phyloP scores from a whole-genome alignment of 2,797 vertebrate species.

The Phaenicophaeus curvirostris region DNA sequence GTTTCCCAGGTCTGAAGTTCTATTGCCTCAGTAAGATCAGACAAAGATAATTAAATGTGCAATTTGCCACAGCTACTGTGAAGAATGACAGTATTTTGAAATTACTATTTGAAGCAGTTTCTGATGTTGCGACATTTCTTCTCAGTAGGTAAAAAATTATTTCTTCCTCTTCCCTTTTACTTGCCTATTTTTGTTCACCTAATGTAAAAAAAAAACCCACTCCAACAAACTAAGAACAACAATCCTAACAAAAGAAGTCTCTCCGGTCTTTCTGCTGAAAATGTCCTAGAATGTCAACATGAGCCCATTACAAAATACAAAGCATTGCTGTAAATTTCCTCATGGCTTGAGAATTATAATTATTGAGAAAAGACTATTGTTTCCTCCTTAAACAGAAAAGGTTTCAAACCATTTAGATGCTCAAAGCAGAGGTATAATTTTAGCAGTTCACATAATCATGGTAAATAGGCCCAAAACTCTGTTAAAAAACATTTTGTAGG shows the following conservation, averaged over 20 bases:
- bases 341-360: not conserved
- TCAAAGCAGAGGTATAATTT: not conserved
- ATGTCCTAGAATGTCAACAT: not conserved
- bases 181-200: not conserved
- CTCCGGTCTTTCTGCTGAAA: not conserved
- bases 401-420: not conserved
- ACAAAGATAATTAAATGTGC: not conserved
- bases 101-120: not conserved
- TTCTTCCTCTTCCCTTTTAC: not conserved
- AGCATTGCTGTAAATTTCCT: not conserved
- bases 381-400: not conserved
- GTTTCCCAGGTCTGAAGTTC: not conserved
- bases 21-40: not conserved
- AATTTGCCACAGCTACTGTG: not conserved
- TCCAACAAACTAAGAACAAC: not conserved
- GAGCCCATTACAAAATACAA: not conserved
- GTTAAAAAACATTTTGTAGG: not conserved
- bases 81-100: not conserved
- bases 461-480: not conserved
- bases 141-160: not conserved
- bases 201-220: accelerated
- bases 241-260: not conserved
- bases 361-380: not conserved
- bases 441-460: not conserved
- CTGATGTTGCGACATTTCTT: not conserved